Conservation (phyloP, 2,888 invertebrate genomes). For the Scaptodrosophila latifasciaeformis region DNA sequence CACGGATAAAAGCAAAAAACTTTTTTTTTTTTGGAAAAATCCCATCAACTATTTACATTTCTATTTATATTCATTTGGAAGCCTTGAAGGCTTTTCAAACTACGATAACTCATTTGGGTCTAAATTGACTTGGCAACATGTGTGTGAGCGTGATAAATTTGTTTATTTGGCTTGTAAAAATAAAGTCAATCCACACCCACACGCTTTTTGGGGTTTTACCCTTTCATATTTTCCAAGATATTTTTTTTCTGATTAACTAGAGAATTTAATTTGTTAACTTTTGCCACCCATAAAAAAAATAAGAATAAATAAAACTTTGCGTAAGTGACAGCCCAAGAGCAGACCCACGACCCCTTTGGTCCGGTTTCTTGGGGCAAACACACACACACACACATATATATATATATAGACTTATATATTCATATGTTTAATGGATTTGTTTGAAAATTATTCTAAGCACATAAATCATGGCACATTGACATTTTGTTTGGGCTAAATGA, state of each 20-base stretch:
- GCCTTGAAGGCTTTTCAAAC: not conserved
- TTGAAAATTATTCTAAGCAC: slow-evolving; percentile 29
- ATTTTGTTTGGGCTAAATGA: slow-evolving; percentile 16
- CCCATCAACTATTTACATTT: not conserved
- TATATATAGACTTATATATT: not conserved
- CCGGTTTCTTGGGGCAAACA: slow-evolving; percentile 3
- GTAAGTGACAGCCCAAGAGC: not conserved
- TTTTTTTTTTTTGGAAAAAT: no score
- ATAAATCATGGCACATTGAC: slow-evolving; percentile 57
- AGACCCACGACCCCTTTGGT: slow-evolving; percentile 5
- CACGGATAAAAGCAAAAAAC: no score
- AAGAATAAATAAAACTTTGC: slow-evolving; percentile 2
- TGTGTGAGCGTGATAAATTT: slow-evolving; percentile 49
- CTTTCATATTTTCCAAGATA: slow-evolving; percentile 61
- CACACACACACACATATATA: not conserved
- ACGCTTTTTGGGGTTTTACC: no score
- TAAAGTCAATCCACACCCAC: slow-evolving; percentile 32
- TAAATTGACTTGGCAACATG: slow-evolving; percentile 9
- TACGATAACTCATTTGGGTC: not conserved
- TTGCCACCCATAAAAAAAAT: slow-evolving; percentile 36
- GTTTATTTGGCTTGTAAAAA: slow-evolving; percentile 54
- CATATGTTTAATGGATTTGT: slow-evolving; percentile 2
- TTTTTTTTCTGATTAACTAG: slow-evolving; percentile 56
- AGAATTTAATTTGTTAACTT: slow-evolving; percentile 58
- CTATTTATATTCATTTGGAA: not conserved